Evolutionary conservation across 2,797 vertebrate species (phyloP).

Genomic region (Dryobates pubescens): DNA sequence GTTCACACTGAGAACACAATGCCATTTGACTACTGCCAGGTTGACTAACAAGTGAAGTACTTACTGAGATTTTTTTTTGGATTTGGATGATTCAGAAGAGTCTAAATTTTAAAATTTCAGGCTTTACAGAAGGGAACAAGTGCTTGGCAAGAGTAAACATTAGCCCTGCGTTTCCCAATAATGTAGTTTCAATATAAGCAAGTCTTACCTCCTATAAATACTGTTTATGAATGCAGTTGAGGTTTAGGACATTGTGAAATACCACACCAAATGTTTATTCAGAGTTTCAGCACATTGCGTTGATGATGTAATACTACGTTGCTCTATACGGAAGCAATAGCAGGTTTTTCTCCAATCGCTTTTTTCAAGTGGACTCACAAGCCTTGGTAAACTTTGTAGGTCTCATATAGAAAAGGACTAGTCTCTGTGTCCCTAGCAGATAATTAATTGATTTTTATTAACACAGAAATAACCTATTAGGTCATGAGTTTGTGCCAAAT

Average conservation of each 20-base stretch:
- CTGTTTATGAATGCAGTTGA: constrained; percentile 2
- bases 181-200: not conserved
- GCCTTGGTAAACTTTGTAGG: not conserved
- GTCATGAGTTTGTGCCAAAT: not conserved
- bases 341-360: not conserved
- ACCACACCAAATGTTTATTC: not conserved
- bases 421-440: not conserved
- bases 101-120: not conserved
- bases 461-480: not conserved
- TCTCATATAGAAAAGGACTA: not conserved
- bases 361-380: not conserved
- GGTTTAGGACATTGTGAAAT: constrained; percentile 28
- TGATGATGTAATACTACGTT: not conserved
- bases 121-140: not conserved
- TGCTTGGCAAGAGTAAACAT: not conserved
- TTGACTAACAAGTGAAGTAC: not conserved
- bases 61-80: not conserved
- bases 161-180: not conserved
- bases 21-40: not conserved
- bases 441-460: not conserved
- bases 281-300: not conserved
- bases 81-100: not conserved
- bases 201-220: not conserved
- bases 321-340: not conserved
- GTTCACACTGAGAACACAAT: not conserved